A percentile compares a stretch with the other conserved stretches of the same genome.
These are phyloP conservation scores for Silurus glanis DNA, from an alignment of 2,113 vertebrate genomes.

Conservation along the genomic window DNA sequence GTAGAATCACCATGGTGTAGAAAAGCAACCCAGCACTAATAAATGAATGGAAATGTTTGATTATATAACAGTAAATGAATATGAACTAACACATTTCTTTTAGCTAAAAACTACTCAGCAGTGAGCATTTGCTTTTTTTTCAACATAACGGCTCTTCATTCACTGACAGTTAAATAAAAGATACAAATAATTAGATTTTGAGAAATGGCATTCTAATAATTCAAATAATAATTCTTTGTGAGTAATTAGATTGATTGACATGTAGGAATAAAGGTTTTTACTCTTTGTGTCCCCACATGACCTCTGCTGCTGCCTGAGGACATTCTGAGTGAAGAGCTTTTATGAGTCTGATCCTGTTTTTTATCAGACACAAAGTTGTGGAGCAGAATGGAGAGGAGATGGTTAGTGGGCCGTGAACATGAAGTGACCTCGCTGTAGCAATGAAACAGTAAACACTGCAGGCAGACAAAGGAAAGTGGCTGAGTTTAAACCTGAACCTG, in stretches of 20 bases:
- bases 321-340: background rate
- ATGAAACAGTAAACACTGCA: background rate
- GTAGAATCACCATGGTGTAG: background rate
- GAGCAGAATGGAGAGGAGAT: background rate
- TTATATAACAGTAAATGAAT: background rate
- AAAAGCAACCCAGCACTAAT: background rate
- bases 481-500: background rate
- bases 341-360: background rate
- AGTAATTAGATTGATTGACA: background rate
- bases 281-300: background rate
- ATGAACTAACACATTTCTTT: background rate
- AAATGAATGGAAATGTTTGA: background rate
- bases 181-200: background rate
- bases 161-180: background rate
- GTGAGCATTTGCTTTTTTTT: no score
- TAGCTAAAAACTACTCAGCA: background rate
- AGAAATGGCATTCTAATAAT: background rate
- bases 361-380: background rate
- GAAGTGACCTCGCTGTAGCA: slow-evolving; percentile 7
- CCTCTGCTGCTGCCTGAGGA: background rate
- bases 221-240: background rate
- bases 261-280: background rate
- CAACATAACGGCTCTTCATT: background rate
- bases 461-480: background rate
- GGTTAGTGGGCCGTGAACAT: background rate